phyloP scores from a whole-genome alignment of 2,797 vertebrate genomes.

The Manis crassicaudata region DNA sequence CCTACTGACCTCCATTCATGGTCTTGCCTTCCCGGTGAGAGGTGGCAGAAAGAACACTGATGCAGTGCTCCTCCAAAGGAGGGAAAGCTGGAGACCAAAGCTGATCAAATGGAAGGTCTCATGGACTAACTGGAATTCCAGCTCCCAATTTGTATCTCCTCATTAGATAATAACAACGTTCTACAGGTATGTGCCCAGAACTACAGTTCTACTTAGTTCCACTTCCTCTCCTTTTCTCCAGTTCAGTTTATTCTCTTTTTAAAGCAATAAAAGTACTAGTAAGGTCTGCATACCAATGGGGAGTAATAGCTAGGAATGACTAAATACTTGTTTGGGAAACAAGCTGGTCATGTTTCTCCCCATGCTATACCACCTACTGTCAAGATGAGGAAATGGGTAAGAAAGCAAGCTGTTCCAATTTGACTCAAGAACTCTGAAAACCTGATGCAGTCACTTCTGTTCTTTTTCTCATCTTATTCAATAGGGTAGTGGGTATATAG shows the following conservation, averaged over 20 bases:
- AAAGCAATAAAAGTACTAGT: neutral
- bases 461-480: slow-evolving; percentile 17
- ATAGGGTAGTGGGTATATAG: neutral
- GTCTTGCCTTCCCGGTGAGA: neutral
- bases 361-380: neutral
- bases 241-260: neutral
- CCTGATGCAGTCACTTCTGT: neutral
- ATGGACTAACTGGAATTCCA: neutral
- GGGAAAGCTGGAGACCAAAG: neutral
- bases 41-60: neutral
- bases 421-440: slow-evolving; percentile 31
- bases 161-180: neutral
- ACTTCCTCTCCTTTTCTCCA: neutral
- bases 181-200: neutral
- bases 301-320: neutral
- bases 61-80: neutral
- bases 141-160: slow-evolving; percentile 1
- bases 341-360: neutral
- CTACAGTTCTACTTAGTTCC: neutral
- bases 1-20: neutral
- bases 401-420: neutral
- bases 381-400: neutral
- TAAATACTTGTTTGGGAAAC: neutral
- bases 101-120: neutral
- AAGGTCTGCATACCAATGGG: neutral